Conservation (phyloP, 2,113 vertebrate species). For the Dasyornis broadbenti region DNA sequence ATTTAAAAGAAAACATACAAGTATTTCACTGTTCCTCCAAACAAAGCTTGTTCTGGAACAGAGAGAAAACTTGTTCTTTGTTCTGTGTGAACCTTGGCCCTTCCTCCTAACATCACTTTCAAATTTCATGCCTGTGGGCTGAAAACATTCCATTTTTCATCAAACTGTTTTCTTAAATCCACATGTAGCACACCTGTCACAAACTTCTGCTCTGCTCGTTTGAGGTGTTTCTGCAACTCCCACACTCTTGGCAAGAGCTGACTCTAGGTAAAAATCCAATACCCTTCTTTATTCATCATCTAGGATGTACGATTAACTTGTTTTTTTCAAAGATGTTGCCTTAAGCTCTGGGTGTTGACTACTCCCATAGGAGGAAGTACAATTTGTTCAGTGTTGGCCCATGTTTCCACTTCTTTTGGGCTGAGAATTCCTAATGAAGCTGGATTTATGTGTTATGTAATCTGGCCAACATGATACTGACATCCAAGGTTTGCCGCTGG, state of each 20-base stretch:
- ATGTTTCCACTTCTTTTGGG: not conserved
- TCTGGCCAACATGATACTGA: not conserved
- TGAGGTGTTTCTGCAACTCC: constrained; percentile 3
- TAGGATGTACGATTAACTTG: not conserved
- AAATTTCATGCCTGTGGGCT: constrained; percentile 1
- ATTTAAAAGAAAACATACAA: not conserved
- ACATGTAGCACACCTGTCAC: not conserved
- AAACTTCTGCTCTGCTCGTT: not conserved
- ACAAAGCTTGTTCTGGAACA: not conserved
- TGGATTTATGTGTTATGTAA: not conserved
- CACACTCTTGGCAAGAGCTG: not conserved
- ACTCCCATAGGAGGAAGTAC: not conserved
- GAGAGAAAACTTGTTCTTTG: not conserved
- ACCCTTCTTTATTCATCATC: not conserved
- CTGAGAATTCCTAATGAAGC: not conserved
- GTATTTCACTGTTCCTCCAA: not conserved
- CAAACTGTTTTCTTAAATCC: not conserved
- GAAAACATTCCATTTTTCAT: not conserved
- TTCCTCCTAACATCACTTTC: not conserved
- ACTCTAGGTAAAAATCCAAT: not conserved
- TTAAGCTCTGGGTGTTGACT: not conserved
- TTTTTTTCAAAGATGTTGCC: not conserved
- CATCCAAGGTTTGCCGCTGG: not conserved
- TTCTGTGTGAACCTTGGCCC: not conserved
- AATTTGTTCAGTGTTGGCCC: not conserved